A percentile compares a stretch with the other conserved stretches of the same genome.
Conservation (phyloP, 2,113 vertebrate genomes). For the Turdus rufiventris region DNA sequence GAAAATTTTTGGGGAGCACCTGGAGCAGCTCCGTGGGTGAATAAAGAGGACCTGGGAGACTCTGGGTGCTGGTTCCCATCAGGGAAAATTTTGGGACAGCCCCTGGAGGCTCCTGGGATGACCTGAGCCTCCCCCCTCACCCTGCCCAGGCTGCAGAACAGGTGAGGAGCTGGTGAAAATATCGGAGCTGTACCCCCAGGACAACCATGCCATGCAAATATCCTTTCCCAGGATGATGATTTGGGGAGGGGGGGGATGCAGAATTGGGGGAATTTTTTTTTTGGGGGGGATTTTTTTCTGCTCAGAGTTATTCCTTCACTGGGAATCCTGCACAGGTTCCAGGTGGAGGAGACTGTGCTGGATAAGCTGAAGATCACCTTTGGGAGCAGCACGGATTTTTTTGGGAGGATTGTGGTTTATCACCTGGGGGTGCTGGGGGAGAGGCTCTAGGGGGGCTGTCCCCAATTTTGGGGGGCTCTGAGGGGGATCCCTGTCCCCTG, state of each 20-base stretch:
- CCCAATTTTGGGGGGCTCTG: neutral
- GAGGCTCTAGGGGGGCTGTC: constrained; percentile 37
- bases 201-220: constrained; percentile 89
- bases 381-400: constrained; percentile 88
- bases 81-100: neutral
- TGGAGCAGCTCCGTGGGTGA: too few relatives aligned
- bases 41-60: neutral
- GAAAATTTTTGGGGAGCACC: neutral
- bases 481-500: neutral
- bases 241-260: too few relatives aligned
- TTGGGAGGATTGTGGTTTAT: constrained; percentile 91
- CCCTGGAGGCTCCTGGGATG: fast-evolving
- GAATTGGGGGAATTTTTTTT: fast-evolving
- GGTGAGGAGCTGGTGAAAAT: constrained; percentile 67
- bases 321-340: constrained; percentile 79
- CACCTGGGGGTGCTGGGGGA: constrained; percentile 86
- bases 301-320: constrained; percentile 58
- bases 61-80: neutral
- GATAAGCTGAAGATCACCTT: constrained; percentile 89
- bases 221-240: constrained; percentile 67
- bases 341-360: constrained; percentile 75
- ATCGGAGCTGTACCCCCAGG: constrained; percentile 84
- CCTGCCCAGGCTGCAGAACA: constrained; percentile 73
- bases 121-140: neutral
- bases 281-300: too few relatives aligned